Evolutionary conservation across 2,797 vertebrate species (phyloP), one percentile per base, ranked within the genome.

Genomic region (Acridotheres tristis): DNA sequence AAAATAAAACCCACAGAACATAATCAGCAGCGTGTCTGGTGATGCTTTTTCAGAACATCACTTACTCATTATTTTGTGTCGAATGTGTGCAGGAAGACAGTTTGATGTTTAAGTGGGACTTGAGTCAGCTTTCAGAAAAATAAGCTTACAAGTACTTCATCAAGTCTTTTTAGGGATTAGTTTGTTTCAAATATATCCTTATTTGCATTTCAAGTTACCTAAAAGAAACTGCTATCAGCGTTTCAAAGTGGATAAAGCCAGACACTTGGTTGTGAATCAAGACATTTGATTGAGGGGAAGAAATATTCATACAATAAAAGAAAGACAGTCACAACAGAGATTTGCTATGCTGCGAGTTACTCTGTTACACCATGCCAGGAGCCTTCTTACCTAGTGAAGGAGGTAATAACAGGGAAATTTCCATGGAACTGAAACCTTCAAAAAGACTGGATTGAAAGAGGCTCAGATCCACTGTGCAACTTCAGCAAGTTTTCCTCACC

Each of bases 141-240:
- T 90, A 96, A 91, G 88, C 82, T 93, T 84, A 89, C 69, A 93
- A 95, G 87, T 79, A 88, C 81, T 95, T 97, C 87, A 96, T 94
- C 78, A 75, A 92, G 85, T 80, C 79, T 67, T 95, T 95, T 94
- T 86, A 96, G 83, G 93, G 89, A 96, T 97, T 96, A 93, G 69
- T 93, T 88, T 90, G 74, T 94, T 94, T 86, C 92, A 96, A 93
- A 93, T 90, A 93, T 90, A 96, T 76, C 94, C 89, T 63, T 88
- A 96, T 95, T 96, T 93, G 92, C 91, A 94, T 94, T 96, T 94
- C 88, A 93, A 88, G 88, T 93, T 94, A 92, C 91, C 94, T 92
- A 96, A 91, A 97, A 96, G 82, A 48, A 95, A 92, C 73, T 88
- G 76, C 79, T 95, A 45, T 81, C 87, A 91, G 85, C n/a, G 1